A percentile compares a stretch with the other conserved stretches of the same genome.
These are phyloP conservation scores for Anguilla megastoma DNA, from an alignment of 2,797 vertebrate genomes.

Conservation along the genomic window DNA sequence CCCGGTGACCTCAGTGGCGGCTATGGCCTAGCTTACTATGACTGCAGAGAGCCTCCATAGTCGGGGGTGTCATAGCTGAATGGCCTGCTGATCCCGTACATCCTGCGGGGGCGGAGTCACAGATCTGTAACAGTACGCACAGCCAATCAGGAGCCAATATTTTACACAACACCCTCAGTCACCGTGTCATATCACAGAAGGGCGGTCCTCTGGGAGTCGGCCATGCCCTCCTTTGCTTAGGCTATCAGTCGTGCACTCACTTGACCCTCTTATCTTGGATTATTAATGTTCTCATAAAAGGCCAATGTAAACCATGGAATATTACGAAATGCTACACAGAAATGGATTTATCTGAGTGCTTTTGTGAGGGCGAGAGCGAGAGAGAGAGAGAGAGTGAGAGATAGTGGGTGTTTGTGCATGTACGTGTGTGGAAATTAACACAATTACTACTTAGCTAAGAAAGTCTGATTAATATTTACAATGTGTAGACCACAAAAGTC, in stretches of 20 bases:
- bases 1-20: background rate
- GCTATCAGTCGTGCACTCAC: conserved; percentile 13
- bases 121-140: conserved; percentile 17
- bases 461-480: background rate
- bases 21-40: background rate
- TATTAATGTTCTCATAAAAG: background rate
- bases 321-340: background rate
- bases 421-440: background rate
- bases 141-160: background rate
- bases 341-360: background rate
- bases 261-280: conserved; percentile 17
- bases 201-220: background rate
- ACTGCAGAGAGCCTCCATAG: conserved; percentile 41
- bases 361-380: too few relatives aligned
- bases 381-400: too few relatives aligned
- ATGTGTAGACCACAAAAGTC: background rate
- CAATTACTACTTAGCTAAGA: background rate
- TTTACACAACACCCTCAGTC: background rate
- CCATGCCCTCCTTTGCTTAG: too few relatives aligned
- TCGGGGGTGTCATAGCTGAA: conserved; percentile 63
- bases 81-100: conserved; percentile 59
- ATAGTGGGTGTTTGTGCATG: too few relatives aligned
- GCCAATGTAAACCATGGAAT: background rate
- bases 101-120: conserved; percentile 47
- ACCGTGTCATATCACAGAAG: background rate